Conservation (phyloP, 2,113 vertebrate genomes). For the Neolamprologus caudopunctatus region DNA sequence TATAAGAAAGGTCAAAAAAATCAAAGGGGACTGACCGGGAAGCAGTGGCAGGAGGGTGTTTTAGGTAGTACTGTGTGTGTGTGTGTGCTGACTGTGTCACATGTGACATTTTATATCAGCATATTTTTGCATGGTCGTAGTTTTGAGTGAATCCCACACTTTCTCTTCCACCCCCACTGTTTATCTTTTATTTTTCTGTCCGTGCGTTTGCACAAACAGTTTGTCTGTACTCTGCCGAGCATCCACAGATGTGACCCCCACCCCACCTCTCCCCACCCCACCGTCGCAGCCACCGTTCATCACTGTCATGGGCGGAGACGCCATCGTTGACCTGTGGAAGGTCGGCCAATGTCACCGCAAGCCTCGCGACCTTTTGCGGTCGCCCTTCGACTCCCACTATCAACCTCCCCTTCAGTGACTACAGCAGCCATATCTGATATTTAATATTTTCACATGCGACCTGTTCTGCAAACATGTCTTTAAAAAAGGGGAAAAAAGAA, state of each 20-base stretch:
- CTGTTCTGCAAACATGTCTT: not conserved
- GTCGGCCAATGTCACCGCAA: slow-evolving; percentile 65
- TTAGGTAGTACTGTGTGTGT: not conserved
- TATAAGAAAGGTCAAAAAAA: slow-evolving; percentile 72
- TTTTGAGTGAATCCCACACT: not conserved
- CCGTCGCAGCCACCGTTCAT: slow-evolving; percentile 48
- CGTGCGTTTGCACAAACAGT: not conserved
- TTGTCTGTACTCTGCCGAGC: slow-evolving; percentile 3
- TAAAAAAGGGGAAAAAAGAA: not conserved
- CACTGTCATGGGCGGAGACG: slow-evolving; percentile 64
- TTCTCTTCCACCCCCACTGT: not conserved
- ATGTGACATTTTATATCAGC: slow-evolving; percentile 32
- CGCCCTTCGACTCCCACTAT: slow-evolving; percentile 9
- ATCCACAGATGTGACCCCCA: slow-evolving; percentile 9
- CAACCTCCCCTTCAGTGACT: not conserved
- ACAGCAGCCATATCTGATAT: not conserved
- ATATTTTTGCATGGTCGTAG: slow-evolving; percentile 20
- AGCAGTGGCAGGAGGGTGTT: not conserved
- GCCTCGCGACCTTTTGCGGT: slow-evolving; percentile 47
- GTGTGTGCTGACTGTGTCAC: not conserved
- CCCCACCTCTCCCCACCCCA: not conserved
- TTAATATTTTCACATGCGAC: slow-evolving; percentile 3
- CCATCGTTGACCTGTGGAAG: slow-evolving; percentile 53
- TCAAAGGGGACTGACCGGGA: slow-evolving; percentile 10
- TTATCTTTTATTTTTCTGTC: not conserved